Evolutionary conservation across 2,113 vertebrate genomes (phyloP).

Genomic region (Corythoichthys intestinalis): DNA sequence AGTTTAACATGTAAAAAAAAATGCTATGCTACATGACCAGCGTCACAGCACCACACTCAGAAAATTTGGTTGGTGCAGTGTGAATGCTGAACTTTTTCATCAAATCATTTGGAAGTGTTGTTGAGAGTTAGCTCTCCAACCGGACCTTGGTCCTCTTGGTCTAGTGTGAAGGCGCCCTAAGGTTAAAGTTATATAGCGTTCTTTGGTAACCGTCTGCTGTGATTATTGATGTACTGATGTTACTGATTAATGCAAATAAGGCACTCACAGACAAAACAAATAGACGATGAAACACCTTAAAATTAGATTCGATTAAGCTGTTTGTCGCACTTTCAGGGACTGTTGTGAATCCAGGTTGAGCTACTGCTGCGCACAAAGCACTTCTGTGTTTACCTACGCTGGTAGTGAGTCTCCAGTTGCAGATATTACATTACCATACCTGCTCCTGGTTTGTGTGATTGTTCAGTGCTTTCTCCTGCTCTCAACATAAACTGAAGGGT

Average conservation of each 20-base stretch:
- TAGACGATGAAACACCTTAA: not conserved
- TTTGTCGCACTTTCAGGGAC: not conserved
- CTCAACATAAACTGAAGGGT: conserved; percentile 1
- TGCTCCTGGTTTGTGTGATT: conserved; percentile 8
- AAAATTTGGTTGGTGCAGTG: too few relatives aligned
- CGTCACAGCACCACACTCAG: too few relatives aligned
- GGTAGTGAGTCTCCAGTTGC: conserved; percentile 25
- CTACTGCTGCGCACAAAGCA: conserved; percentile 31
- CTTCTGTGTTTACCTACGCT: conserved; percentile 30
- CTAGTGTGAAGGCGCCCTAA: not conserved
- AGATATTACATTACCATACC: conserved; percentile 28
- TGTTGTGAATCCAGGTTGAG: conserved; percentile 15
- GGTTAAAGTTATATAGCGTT: not conserved
- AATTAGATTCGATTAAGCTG: not conserved
- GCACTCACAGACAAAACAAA: not conserved
- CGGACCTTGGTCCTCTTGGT: too few relatives aligned
- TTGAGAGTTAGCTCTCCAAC: too few relatives aligned
- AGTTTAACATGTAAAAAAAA: too few relatives aligned
- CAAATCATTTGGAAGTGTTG: too few relatives aligned
- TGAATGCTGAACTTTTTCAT: too few relatives aligned
- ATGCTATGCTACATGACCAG: too few relatives aligned
- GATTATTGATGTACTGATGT: not conserved
- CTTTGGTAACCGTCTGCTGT: conserved; percentile 1
- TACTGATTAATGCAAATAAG: too few relatives aligned
- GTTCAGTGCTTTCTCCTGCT: conserved; percentile 7